These are phyloP conservation scores for Nansenia antarctica DNA, from an alignment of 2,113 vertebrate genomes.

Conservation along the genomic window DNA sequence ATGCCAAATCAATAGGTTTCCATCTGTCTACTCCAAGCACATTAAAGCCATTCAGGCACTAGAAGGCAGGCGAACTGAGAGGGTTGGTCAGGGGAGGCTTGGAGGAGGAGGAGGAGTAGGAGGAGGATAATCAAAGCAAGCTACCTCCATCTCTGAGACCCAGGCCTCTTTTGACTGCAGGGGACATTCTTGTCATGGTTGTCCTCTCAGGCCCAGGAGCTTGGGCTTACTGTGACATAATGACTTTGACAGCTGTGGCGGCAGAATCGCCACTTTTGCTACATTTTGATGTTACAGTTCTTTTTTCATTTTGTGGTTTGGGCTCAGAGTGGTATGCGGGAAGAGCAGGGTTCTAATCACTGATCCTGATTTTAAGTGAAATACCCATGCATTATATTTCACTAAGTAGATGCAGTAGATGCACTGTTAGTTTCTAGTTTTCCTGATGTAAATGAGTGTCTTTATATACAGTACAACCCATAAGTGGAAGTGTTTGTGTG, in stretches of 20 bases:
- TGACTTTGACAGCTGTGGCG: constrained; percentile 62
- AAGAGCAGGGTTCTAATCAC: background rate
- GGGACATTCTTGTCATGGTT: constrained; percentile 57
- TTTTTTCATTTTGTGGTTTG: background rate
- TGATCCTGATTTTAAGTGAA: background rate
- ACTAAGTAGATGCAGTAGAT: background rate
- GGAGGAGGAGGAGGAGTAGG: background rate
- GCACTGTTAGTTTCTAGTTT: background rate
- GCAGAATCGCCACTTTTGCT: constrained; percentile 41
- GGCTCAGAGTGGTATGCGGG: background rate
- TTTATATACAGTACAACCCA: background rate
- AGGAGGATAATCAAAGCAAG: background rate
- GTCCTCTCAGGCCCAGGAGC: constrained; percentile 42
- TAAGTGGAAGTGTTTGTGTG: background rate
- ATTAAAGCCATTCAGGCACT: background rate
- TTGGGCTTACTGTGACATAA: constrained; percentile 52
- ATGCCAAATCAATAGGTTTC: constrained; percentile 66
- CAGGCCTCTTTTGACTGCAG: constrained; percentile 23
- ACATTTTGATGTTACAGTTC: constrained; percentile 22
- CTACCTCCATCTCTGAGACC: constrained; percentile 20
- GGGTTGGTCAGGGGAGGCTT: background rate
- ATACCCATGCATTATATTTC: background rate
- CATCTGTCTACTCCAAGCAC: constrained; percentile 15
- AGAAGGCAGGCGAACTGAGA: constrained; percentile 5
- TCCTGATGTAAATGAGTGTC: background rate